Conservation (phyloP, 92 coral and sea anemone genomes). For the Heteractis magnifica region DNA sequence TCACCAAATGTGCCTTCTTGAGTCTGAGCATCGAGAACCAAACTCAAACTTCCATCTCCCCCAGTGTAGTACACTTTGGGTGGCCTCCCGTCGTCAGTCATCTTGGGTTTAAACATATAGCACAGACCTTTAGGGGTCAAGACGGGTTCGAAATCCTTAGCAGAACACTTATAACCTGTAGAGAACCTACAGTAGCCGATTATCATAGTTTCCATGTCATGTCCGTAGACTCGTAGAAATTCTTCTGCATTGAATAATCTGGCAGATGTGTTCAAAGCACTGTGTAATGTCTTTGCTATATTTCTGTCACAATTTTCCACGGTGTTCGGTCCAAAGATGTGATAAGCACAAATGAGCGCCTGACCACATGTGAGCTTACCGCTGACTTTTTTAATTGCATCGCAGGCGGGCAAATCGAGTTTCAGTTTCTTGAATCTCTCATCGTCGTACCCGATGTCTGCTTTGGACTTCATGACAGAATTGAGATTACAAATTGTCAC, state of each 20-base stretch:
- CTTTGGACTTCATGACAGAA: slow-evolving; percentile 49
- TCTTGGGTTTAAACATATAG: slow-evolving; percentile 44
- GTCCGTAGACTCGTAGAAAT: slow-evolving; percentile 40
- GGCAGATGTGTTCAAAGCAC: slow-evolving; percentile 8
- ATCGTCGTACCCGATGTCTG: slow-evolving; percentile 18
- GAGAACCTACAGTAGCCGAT: slow-evolving; percentile 23
- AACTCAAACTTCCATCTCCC: slow-evolving; percentile 31
- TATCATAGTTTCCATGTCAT: slow-evolving; percentile 40
- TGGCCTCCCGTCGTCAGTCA: background rate
- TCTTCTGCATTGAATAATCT: slow-evolving; percentile 47
- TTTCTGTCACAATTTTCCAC: slow-evolving; percentile 36
- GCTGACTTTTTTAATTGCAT: slow-evolving; percentile 2
- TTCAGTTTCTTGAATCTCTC: slow-evolving; percentile 32
- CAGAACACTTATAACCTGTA: slow-evolving; percentile 6
- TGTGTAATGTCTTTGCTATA: background rate
- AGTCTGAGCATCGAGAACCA: slow-evolving; percentile 41
- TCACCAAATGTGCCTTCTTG: slow-evolving; percentile 39
- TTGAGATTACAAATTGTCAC: slow-evolving; percentile 62
- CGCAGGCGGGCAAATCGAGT: slow-evolving; percentile 52
- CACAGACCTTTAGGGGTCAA: slow-evolving; percentile 44
- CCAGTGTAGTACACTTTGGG: slow-evolving; percentile 29
- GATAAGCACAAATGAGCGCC: slow-evolving; percentile 50
- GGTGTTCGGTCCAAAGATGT: slow-evolving; percentile 16
- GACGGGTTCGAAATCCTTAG: slow-evolving; percentile 36
- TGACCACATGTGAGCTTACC: slow-evolving; percentile 41